Evolutionary conservation across 1,140 invertebrate species (phyloP).

Genomic region (Protaetia brevitarsis): DNA sequence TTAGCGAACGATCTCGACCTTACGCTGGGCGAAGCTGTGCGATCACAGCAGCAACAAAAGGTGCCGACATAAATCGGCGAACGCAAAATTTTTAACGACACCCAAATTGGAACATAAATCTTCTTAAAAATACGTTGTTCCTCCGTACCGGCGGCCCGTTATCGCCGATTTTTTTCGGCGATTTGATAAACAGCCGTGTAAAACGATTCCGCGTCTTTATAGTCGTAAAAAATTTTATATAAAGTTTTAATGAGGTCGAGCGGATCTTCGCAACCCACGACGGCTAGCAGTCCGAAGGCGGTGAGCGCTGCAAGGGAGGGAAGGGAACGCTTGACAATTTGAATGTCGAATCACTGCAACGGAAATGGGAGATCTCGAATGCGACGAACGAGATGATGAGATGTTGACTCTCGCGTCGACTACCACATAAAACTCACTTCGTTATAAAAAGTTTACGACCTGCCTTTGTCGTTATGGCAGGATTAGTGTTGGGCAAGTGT

Average conservation of each 20-base stretch:
- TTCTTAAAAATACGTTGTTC: not conserved
- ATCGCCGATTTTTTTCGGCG: not conserved
- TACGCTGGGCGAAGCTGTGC: too few relatives aligned
- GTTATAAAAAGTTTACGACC: conserved; percentile 5
- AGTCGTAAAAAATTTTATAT: not conserved
- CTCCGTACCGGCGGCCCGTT: not conserved
- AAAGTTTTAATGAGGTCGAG: conserved; percentile 10
- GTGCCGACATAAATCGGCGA: not conserved
- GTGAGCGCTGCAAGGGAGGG: too few relatives aligned
- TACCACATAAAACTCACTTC: conserved; percentile 8
- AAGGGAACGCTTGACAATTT: conserved; percentile 4
- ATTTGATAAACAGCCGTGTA: conserved; percentile 1
- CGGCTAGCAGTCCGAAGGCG: not conserved
- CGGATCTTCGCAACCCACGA: not conserved
- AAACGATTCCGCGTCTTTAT: not conserved
- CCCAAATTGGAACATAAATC: conserved; percentile 11
- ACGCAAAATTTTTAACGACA: not conserved
- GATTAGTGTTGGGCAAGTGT: conserved; percentile 5
- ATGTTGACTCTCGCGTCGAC: conserved; percentile 11
- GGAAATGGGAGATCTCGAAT: conserved; percentile 4
- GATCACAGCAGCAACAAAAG: not conserved
- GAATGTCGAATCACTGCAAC: conserved; percentile 8
- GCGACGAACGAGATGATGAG: not conserved
- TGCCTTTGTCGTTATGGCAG: not conserved
- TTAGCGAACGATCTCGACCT: too few relatives aligned